Evolutionary conservation across 2,113 vertebrate species (phyloP), one percentile per base, ranked within the genome.

Genomic region (Hydrochoerus hydrochaeris): DNA sequence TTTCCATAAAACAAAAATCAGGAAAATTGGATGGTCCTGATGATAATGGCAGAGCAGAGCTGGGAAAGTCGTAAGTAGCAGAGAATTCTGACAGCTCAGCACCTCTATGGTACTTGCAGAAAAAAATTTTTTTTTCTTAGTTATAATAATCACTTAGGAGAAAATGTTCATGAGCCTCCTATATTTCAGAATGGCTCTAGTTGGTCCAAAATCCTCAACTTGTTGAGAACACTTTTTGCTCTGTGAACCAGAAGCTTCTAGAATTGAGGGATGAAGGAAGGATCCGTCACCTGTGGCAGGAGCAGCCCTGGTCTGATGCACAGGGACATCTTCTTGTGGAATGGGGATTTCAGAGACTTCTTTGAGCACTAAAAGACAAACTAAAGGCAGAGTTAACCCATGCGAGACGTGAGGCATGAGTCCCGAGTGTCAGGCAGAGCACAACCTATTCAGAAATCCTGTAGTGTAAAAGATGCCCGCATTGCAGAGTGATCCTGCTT

Each of bases 41-140:
- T 20, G 14, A 10, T 46, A 0, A 90, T 88, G 75, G 1, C 58
- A n/a, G 3, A 20, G n/a, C 83, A 19, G 4, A 32, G 38, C 28
- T 63, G 49, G n/a, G 52, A 54, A 94, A 85, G 60, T 85, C 13
- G 57, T 41, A 94, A 88, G 22, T 41, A 89, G 17, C 38, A 88
- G 20, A 85, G 26, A 85, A 92, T 75, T 85, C 52, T 75, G 88
- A 58, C 38, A 82, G 60, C 44, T 92, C 9, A 75, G 28, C 9
- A 88, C 41, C 35, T 52, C 17, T 54, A 19, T 91, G 41, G 22
- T 57, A 41, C 17, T 88, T 93, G 20, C 41, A 62, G 63, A 30
- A 77, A 93, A 5, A 2, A 38, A n/a, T n/a, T 63, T 88, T 38
- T 62, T 28, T 57, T 10, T 85, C 63, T 82, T 35, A 12, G 32